Conservation (phyloP, 2,797 vertebrate genomes). For the Serranus cabrilla region DNA sequence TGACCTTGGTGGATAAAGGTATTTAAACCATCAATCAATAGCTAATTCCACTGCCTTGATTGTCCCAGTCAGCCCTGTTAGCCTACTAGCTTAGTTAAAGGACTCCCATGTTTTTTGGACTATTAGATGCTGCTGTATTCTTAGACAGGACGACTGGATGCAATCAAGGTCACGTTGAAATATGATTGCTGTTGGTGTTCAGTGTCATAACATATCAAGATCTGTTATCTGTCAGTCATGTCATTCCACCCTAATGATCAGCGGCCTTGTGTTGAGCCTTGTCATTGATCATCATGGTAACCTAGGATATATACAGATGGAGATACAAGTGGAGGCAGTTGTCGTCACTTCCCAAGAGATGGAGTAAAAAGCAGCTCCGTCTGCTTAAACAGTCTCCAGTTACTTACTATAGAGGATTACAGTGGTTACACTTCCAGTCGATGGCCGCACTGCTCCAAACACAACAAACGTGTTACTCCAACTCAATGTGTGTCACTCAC, state of each 20-base stretch:
- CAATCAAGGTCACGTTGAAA: not conserved
- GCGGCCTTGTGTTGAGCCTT: not conserved
- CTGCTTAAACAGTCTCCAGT: constrained; percentile 14
- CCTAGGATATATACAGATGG: constrained; percentile 2
- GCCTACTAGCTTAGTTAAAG: constrained; percentile 38
- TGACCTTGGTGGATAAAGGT: constrained; percentile 55
- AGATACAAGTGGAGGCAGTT: constrained; percentile 2
- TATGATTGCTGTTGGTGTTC: not conserved
- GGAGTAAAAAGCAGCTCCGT: constrained; percentile 8
- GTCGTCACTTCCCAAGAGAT: constrained; percentile 9
- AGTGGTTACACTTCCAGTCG: constrained; percentile 6
- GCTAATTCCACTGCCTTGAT: constrained; percentile 72
- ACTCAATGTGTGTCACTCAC: constrained; percentile 56
- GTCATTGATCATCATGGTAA: constrained; percentile 14
- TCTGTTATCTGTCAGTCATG: not conserved
- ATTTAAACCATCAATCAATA: constrained; percentile 80
- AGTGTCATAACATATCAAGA: not conserved
- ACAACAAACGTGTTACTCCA: constrained; percentile 43
- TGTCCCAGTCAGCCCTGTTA: constrained; percentile 32
- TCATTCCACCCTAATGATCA: not conserved
- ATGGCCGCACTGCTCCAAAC: constrained; percentile 35
- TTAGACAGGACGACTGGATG: not conserved
- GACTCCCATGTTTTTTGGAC: not conserved
- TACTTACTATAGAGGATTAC: constrained; percentile 9
- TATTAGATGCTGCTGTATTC: constrained; percentile 30